Evolutionary conservation across 2,888 invertebrate species (phyloP).

Genomic region (Pristionchus arcanus): DNA sequence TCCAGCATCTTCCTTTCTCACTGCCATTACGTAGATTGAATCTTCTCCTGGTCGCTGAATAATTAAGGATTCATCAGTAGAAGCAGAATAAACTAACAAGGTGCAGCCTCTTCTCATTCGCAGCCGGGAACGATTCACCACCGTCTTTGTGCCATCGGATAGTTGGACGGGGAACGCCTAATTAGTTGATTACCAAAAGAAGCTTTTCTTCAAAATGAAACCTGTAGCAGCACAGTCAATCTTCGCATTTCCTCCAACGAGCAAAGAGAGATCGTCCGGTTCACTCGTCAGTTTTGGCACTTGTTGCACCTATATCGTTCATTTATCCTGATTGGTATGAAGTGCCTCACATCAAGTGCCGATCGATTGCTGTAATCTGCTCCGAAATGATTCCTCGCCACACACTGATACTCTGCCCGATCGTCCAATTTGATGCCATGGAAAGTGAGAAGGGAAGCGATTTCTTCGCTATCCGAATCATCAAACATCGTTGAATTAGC

Average conservation of each 20-base stretch:
- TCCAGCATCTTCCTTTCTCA: conserved; percentile 51
- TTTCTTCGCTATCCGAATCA: background rate
- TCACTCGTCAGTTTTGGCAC: conserved; percentile 63
- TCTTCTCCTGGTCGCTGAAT: conserved; percentile 50
- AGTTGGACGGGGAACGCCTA: conserved; percentile 62
- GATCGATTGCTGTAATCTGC: conserved; percentile 54
- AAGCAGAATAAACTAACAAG: background rate
- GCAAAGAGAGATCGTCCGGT: conserved; percentile 64
- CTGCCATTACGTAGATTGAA: conserved; percentile 45
- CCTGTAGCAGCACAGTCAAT: conserved; percentile 67
- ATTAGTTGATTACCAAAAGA: background rate
- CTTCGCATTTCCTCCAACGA: conserved; percentile 67
- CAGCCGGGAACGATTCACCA: conserved; percentile 66
- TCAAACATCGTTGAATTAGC: background rate
- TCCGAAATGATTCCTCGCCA: conserved; percentile 51
- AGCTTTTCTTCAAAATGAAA: background rate
- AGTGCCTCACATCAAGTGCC: background rate
- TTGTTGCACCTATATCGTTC: conserved; percentile 61
- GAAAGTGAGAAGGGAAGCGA: conserved; percentile 25
- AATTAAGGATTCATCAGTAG: background rate
- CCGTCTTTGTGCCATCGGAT: conserved; percentile 68
- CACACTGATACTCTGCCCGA: conserved; percentile 54
- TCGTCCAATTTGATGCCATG: conserved; percentile 50
- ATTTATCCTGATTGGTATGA: background rate
- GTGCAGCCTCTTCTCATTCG: conserved; percentile 64